These are phyloP conservation scores for Disparrhopalites patrizii DNA, from an alignment of 2,888 invertebrate genomes.

Conservation along the genomic window DNA sequence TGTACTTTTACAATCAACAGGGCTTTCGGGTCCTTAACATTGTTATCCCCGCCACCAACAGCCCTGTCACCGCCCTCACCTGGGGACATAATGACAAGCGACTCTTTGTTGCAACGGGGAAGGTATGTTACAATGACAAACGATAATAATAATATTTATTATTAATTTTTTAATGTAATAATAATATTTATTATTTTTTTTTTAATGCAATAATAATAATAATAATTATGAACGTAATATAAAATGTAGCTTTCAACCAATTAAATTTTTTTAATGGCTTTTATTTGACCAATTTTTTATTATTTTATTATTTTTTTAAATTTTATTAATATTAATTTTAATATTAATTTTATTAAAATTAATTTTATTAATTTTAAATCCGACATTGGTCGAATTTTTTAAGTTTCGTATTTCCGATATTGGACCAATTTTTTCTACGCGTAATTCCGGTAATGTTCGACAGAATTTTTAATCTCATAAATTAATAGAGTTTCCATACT, in stretches of 20 bases:
- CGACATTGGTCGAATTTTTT: too few species aligned
- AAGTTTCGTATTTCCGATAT: too few species aligned
- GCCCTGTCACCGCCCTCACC: constrained; percentile 85
- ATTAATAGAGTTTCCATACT: too few species aligned
- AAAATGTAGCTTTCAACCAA: too few species aligned
- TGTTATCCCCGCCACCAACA: constrained; percentile 71
- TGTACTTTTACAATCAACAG: constrained; percentile 86
- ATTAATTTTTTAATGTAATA: background rate
- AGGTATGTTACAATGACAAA: constrained; percentile 50
- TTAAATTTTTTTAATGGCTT: background rate
- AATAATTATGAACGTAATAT: background rate
- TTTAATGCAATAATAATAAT: background rate
- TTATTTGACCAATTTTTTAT: background rate
- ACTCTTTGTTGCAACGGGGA: constrained; percentile 88
- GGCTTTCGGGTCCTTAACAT: constrained; percentile 77
- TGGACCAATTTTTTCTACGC: too few species aligned
- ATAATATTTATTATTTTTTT: background rate
- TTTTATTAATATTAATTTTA: background rate
- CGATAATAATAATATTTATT: background rate
- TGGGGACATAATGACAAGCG: constrained; percentile 98
- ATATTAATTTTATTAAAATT: background rate
- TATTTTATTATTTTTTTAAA: background rate
- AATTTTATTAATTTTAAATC: too few species aligned
- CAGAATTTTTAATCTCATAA: too few species aligned
- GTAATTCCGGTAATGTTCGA: too few species aligned